Conservation (phyloP, 1,140 invertebrate genomes). For the Anthonomus grandis region DNA sequence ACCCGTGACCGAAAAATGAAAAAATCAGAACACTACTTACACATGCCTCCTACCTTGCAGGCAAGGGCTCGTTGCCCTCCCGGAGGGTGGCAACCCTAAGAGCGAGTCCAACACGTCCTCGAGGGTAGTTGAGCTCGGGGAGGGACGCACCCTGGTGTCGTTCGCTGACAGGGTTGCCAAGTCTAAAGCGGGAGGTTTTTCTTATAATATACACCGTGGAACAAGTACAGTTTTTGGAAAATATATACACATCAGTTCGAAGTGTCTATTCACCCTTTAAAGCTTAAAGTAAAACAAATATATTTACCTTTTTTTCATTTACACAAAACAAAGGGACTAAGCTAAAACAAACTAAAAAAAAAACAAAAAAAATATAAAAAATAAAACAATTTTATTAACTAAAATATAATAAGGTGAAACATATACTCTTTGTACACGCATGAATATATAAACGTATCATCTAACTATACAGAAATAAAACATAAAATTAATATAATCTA, state of each 20-base stretch:
- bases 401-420: constrained; percentile 14
- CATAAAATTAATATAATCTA: too few species aligned
- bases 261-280: too few species aligned
- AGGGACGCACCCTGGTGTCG: constrained; percentile 49
- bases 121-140: constrained; percentile 78
- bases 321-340: too few species aligned
- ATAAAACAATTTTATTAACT: constrained; percentile 27
- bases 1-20: too few species aligned
- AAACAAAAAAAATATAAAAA: constrained; percentile 23
- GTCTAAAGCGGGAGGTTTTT: too few species aligned
- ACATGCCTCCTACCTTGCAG: constrained; percentile 74
- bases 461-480: not conserved
- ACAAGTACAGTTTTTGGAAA: not conserved
- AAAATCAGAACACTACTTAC: constrained; percentile 56
- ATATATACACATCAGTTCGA: too few species aligned
- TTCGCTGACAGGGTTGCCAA: constrained; percentile 28
- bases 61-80: constrained; percentile 60
- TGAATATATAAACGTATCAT: constrained; percentile 15
- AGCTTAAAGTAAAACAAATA: too few species aligned
- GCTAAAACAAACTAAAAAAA: constrained; percentile 10
- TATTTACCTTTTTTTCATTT: too few species aligned
- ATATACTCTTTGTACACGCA: constrained; percentile 20
- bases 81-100: constrained; percentile 74
- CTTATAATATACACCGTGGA: constrained; percentile 2
- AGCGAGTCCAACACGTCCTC: constrained; percentile 91